phyloP scores from a whole-genome alignment of 1,140 invertebrate species.

The Rhopalosiphum maidis region DNA sequence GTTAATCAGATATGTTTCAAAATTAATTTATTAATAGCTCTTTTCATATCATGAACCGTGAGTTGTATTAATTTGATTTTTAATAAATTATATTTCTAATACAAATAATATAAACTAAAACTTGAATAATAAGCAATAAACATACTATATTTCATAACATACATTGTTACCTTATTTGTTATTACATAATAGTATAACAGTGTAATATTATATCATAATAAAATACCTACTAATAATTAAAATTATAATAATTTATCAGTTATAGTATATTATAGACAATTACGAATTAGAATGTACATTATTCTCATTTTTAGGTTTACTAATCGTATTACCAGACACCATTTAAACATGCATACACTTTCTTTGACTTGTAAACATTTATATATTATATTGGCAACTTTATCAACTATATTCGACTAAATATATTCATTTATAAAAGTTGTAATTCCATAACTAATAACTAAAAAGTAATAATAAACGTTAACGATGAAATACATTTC shows the following conservation, averaged over 20 bases:
- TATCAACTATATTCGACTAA: neutral
- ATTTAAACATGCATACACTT: neutral
- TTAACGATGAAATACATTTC: neutral
- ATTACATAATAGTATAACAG: neutral
- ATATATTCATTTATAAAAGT: neutral
- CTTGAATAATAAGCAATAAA: neutral
- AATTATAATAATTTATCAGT: neutral
- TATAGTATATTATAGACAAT: neutral
- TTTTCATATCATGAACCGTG: neutral
- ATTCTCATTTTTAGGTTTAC: neutral
- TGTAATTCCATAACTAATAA: neutral
- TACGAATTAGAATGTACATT: neutral
- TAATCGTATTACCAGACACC: neutral
- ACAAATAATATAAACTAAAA: neutral
- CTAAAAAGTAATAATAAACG: neutral
- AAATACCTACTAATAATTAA: neutral
- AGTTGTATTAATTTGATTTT: neutral
- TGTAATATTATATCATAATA: neutral
- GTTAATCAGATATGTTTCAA: neutral
- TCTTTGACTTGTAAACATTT: neutral
- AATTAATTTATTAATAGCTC: neutral
- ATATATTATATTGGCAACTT: neutral
- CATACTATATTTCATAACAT: neutral
- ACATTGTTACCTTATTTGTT: neutral
- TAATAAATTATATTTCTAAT: neutral